These are phyloP conservation scores for Leptopilina myrica DNA, from an alignment of 2,888 invertebrate species.

Conservation along the genomic window DNA sequence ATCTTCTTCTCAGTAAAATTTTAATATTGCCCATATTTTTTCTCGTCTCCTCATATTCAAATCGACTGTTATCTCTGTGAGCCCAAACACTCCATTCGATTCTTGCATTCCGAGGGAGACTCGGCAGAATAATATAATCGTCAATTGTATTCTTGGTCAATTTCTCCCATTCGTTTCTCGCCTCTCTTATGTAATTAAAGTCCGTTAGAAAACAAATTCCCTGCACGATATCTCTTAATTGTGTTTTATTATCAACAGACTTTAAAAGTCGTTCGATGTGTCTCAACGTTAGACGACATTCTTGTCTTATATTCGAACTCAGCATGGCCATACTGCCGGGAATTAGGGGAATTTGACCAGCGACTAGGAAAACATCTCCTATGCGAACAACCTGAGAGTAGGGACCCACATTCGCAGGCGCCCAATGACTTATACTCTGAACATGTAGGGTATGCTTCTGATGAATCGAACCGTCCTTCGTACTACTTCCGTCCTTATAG, in stretches of 20 bases:
- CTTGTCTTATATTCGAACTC: slow-evolving; percentile 87
- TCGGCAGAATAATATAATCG: slow-evolving; percentile 90
- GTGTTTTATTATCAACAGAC: slow-evolving; percentile 87
- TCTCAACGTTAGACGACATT: slow-evolving; percentile 89
- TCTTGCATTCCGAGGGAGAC: slow-evolving; percentile 87
- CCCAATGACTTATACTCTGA: slow-evolving; percentile 97
- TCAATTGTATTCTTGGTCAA: slow-evolving; percentile 91
- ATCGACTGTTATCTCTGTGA: slow-evolving; percentile 90
- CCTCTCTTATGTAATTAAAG: slow-evolving; percentile 83
- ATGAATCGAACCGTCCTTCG: slow-evolving; percentile 65
- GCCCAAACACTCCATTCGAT: slow-evolving; percentile 98
- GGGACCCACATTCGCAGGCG: slow-evolving; percentile 98
- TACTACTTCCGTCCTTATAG: slow-evolving; percentile 72
- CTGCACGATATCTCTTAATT: slow-evolving; percentile 89
- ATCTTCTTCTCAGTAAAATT: slow-evolving; percentile 89
- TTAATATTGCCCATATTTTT: slow-evolving; percentile 89
- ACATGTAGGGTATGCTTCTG: slow-evolving; percentile 92
- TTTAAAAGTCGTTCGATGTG: slow-evolving; percentile 90
- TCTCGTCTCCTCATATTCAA: slow-evolving; percentile 94
- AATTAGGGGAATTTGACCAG: slow-evolving; percentile 94
- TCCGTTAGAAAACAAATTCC: slow-evolving; percentile 92
- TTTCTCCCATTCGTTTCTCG: slow-evolving; percentile 88
- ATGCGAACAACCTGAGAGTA: slow-evolving; percentile 95
- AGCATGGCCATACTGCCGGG: slow-evolving; percentile 88
- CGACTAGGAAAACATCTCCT: slow-evolving; percentile 89